Conservation (phyloP, 2,888 invertebrate genomes). For the Troides helena region DNA sequence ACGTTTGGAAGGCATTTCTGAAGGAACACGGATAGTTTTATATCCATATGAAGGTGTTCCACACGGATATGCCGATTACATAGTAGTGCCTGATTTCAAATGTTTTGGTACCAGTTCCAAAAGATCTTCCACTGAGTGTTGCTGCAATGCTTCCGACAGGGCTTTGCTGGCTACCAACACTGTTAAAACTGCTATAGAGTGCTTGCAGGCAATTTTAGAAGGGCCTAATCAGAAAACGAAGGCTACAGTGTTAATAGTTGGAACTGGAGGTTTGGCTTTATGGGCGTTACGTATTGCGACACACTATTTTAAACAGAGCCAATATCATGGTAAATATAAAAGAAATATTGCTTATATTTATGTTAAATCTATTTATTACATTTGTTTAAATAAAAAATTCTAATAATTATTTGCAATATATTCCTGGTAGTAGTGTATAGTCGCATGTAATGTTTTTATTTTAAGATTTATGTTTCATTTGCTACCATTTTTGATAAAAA, state of each 20-base stretch:
- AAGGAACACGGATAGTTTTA: constrained; percentile 89
- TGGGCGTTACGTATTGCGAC: constrained; percentile 95
- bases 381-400: too few species aligned
- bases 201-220: constrained; percentile 83
- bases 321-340: constrained; percentile 63
- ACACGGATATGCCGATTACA: constrained; percentile 92
- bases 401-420: too few species aligned
- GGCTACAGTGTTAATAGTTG: constrained; percentile 93
- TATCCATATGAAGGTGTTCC: constrained; percentile 94
- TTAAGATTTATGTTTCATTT: too few species aligned
- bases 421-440: too few species aligned
- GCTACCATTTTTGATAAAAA: too few species aligned
- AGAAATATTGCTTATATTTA: too few species aligned
- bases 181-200: constrained; percentile 88
- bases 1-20: constrained; percentile 76
- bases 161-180: constrained; percentile 95
- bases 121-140: constrained; percentile 88
- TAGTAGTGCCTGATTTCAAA: constrained; percentile 93
- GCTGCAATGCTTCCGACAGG: constrained; percentile 97
- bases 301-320: constrained; percentile 86
- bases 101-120: constrained; percentile 93
- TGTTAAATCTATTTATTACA: too few species aligned
- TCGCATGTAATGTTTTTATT: too few species aligned
- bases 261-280: constrained; percentile 95
- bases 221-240: constrained; percentile 82